Conservation (phyloP, 2,888 invertebrate species). For the Hirtodrosophila histrioides region DNA sequence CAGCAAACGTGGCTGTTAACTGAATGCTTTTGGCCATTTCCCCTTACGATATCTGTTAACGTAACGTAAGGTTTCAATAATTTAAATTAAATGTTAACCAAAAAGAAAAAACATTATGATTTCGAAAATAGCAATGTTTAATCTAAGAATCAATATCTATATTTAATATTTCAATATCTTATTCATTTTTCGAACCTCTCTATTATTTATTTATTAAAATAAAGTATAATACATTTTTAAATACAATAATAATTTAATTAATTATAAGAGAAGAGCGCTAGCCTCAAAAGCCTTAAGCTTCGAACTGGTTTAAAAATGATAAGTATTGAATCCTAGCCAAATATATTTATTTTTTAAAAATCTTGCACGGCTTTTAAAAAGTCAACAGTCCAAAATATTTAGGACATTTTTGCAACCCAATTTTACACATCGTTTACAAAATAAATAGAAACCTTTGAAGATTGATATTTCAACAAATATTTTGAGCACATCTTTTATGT, state of each 20-base stretch:
- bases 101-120: not conserved
- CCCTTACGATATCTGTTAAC: constrained; percentile 71
- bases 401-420: not conserved
- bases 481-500: constrained; percentile 31
- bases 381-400: not conserved
- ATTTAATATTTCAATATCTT: no score
- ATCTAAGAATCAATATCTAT: no score
- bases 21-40: constrained; percentile 36
- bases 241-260: no score
- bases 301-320: no score
- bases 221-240: no score
- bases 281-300: no score
- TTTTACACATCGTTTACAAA: not conserved
- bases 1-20: constrained; percentile 28
- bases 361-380: no score
- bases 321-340: no score
- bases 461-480: constrained; percentile 16
- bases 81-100: not conserved
- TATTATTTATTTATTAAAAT: no score
- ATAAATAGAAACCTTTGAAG: constrained; percentile 7
- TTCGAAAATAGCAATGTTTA: no score
- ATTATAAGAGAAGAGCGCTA: no score
- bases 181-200: no score
- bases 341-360: not conserved
- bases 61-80: constrained; percentile 6